phyloP scores from a whole-genome alignment of 2,888 invertebrate genomes.

The Amblyjoppa fuscipennis region DNA sequence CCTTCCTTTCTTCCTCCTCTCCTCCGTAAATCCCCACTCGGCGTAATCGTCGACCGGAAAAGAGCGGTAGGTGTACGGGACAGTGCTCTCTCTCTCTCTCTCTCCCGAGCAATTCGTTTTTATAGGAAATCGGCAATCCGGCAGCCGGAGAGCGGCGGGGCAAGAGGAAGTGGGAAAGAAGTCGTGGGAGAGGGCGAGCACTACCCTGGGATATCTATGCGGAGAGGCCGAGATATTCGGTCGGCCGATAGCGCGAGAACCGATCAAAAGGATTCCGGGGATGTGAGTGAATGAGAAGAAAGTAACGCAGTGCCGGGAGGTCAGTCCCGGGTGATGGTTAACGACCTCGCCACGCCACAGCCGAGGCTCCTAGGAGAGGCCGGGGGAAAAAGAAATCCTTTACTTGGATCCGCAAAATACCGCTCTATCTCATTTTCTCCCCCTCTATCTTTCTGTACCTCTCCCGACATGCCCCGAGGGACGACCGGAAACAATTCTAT shows the following conservation, averaged over 20 bases:
- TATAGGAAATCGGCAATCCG: conserved; percentile 72
- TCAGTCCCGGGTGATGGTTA: conserved; percentile 76
- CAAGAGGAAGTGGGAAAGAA: conserved; percentile 35
- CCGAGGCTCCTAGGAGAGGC: background rate
- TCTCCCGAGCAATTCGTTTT: conserved; percentile 75
- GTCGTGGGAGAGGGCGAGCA: conserved; percentile 43
- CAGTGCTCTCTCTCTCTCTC: background rate
- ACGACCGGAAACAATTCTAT: conserved; percentile 76
- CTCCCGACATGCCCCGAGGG: conserved; percentile 66
- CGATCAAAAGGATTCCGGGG: conserved; percentile 37
- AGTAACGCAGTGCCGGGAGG: conserved; percentile 60
- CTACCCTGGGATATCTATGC: conserved; percentile 75
- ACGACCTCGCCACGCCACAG: conserved; percentile 68
- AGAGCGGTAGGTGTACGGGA: background rate
- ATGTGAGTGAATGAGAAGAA: conserved; percentile 48
- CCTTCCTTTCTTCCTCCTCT: conserved; percentile 24
- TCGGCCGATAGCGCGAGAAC: conserved; percentile 60
- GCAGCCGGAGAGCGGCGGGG: conserved; percentile 10
- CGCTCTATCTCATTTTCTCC: background rate
- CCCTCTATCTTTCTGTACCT: conserved; percentile 24
- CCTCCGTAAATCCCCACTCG: conserved; percentile 50
- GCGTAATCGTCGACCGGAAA: conserved; percentile 32
- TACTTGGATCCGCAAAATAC: conserved; percentile 50
- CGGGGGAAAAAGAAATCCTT: conserved; percentile 23
- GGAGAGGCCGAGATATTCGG: conserved; percentile 70